Base-by-base conservation (phyloP, 2,888 invertebrate genomes). In the Drosophila melanosoma region DNA sequence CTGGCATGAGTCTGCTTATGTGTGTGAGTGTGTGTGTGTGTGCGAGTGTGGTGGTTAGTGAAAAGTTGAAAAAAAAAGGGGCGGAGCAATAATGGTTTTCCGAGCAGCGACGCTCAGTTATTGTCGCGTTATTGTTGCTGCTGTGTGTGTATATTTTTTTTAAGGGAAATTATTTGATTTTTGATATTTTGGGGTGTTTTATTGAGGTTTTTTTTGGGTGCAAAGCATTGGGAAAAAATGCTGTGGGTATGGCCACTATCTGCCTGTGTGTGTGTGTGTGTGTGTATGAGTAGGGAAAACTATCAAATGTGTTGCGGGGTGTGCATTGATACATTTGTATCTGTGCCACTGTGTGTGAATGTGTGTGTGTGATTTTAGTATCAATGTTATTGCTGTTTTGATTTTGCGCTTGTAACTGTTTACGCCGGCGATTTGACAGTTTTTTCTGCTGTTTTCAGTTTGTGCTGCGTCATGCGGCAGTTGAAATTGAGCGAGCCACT, bases 121-220 rank as follows among this genome's bases (percentile, higher is more conserved):
- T 79, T 79, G 73, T 81, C 76, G 78, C 69, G 60, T 53, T 61
- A 49, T 72, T 74, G 64, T 69, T 67, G 52, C 45, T 58, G 49
- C 64, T 68, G 62, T 76, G 52, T 69, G 69, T 67, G 48, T 73
- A 20, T 67, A 32, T 69, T 74, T 82, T 89, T 92, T 92, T 92
- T 91, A 90, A 91, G 92, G 92, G 90, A 92, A 92, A 92, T 91
- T 90, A 83, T 91, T 87, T 90, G 91, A 92, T 92, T 92, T 92
- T 91, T 92, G 90, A 90, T 92, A 90, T 91, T 92, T 91, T 92
- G 91, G 92, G 92, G 93, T 92, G 92, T 92, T 92, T 92, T 91
- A 91, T 89, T 87, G 91, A 88, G 89, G 90, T 91, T 92, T 92
- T 45, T 45, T 74, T 83, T 86, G 64, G 76, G 78, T 77, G 77